Percentiles rank a stretch among this genome's conserved stretches.
Conservation (phyloP, 2,113 vertebrate species). For the Cololabis saira region DNA sequence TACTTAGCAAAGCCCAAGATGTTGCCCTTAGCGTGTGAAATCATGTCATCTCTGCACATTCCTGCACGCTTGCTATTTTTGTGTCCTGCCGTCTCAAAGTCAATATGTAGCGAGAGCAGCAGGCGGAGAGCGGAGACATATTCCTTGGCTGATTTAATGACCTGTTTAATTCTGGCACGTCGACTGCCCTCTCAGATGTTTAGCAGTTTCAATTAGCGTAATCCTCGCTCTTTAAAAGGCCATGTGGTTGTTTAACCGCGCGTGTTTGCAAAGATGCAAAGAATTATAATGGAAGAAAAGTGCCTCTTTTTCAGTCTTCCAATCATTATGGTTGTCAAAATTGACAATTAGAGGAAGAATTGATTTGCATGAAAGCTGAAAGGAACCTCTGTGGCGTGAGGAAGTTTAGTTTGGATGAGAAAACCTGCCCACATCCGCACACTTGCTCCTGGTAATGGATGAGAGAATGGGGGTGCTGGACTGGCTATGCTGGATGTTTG, state of each 20-base stretch:
- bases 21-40: no score
- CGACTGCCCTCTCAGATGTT: conserved; percentile 74
- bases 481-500: conserved; percentile 25
- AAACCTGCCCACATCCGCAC: conserved; percentile 28
- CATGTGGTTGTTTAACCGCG: conserved; percentile 77
- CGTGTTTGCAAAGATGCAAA: conserved; percentile 83
- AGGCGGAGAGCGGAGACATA: no score
- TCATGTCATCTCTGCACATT: no score
- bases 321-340: conserved; percentile 78
- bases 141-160: conserved; percentile 73
- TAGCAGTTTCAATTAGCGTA: conserved; percentile 81
- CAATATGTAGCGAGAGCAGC: no score
- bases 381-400: conserved; percentile 69
- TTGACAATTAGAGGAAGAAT: conserved; percentile 76
- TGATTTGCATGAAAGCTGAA: conserved; percentile 74
- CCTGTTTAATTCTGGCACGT: conserved; percentile 74
- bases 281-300: conserved; percentile 80
- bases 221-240: conserved; percentile 78
- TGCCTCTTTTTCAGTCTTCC: conserved; percentile 74
- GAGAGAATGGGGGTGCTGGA: conserved; percentile 9
- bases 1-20: no score
- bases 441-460: conserved; percentile 14
- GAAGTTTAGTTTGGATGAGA: conserved; percentile 70
- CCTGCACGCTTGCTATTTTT: no score
- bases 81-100: no score